A percentile compares a stretch with the other conserved stretches of the same genome.
phyloP scores from a whole-genome alignment of 30 jellyfish, hydroid and myxozoan species.

The Nemopilema nomurai region DNA sequence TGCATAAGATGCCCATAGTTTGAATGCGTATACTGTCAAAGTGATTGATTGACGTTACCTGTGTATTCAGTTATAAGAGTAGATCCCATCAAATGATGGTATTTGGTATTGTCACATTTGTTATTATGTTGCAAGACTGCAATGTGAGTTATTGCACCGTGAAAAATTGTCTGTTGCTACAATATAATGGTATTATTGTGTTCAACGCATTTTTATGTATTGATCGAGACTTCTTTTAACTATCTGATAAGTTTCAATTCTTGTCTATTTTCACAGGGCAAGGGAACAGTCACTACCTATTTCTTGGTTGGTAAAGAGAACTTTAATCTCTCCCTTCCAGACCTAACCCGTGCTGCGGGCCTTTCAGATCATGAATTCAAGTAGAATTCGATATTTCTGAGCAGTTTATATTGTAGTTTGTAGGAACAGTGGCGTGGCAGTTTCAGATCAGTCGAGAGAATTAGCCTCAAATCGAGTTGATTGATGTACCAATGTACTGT shows the following conservation, averaged over 20 bases:
- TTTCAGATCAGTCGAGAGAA: not conserved
- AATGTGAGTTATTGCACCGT: no score
- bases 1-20: no score
- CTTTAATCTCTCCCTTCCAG: constrained; percentile 75
- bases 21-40: no score
- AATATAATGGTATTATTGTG: no score
- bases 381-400: constrained; percentile 1
- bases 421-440: no score
- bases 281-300: constrained; percentile 89
- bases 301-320: constrained; percentile 87
- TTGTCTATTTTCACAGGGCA: constrained; percentile 52
- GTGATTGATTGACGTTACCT: no score
- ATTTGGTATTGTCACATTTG: no score
- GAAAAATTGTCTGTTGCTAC: no score
- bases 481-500: no score
- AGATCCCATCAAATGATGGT: no score
- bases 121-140: no score
- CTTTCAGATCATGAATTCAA: constrained; percentile 82
- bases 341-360: constrained; percentile 75
- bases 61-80: no score
- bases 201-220: not conserved
- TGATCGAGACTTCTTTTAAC: not conserved
- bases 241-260: not conserved
- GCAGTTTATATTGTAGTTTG: not conserved
- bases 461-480: not conserved